Evolutionary conservation across 2,797 vertebrate species (phyloP), one percentile per base, ranked within the genome.

Genomic region (Martes flavigula): DNA sequence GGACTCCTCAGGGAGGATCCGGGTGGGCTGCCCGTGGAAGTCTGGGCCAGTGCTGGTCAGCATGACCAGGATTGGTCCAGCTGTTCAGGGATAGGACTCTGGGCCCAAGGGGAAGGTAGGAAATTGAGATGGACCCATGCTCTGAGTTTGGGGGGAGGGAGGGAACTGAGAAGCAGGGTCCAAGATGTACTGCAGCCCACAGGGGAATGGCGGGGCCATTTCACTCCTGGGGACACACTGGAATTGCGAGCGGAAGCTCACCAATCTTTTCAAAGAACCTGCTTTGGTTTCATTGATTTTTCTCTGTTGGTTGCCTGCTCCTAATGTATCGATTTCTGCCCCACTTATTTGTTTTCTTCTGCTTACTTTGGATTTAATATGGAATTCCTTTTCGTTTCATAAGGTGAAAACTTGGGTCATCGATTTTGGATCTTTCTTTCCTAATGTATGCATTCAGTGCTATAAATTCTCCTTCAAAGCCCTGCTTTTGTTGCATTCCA

Each of bases 1-100:
- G 13, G 11, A 14, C 8, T 1, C 23, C 18, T 6, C 6, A 43
- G 51, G 6, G 30, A n/a, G 20, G 3, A 3, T 13, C 35, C 13
- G 14, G 2, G 15, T 21, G 9, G 60, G 46, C 25, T 18, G 15
- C 18, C 10, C 30, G 38, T 9, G 58, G 79, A 70, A 48, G 27
- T n/a, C 66, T 92, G 8, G 35, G 51, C 81, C 62, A 14, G 8
- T 43, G 32, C 18, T 13, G 6, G 32, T 87, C 58, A 82, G 48
- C 43, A 38, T 23, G 14, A 38, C 64, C 27, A 25, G 81, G 48
- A 15, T 21, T 54, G 58, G 46, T 35, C 23, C 14, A 66, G 27
- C 21, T 75, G 3, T 14, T 64, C 21, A 48, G 64, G 17, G 30
- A 46, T 1, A 43, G 35, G 66, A 12, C 48, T 82, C 40, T 40